A percentile compares a stretch with the other conserved stretches of the same genome.
Evolutionary conservation across 2,888 invertebrate species (phyloP).

Genomic region (Erebia aethiops): DNA sequence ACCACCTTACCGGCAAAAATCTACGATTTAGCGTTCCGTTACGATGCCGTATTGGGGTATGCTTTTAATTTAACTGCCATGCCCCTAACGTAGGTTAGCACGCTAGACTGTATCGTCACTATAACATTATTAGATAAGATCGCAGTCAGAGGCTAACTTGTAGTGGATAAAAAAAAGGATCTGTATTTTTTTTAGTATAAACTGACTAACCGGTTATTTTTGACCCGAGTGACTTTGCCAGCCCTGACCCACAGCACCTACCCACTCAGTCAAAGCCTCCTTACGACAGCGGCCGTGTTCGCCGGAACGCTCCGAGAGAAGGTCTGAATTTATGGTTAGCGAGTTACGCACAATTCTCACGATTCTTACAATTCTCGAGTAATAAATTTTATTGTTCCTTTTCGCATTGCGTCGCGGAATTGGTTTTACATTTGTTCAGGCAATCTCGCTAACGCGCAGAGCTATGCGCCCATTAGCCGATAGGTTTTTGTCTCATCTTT

Average conservation of each 20-base stretch:
- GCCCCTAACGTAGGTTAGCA: no score
- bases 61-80: no score
- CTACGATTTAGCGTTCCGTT: no score
- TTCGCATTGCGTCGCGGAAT: constrained; percentile 39
- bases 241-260: constrained; percentile 11
- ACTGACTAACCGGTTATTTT: no score
- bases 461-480: not conserved
- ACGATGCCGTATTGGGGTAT: no score
- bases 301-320: constrained; percentile 38
- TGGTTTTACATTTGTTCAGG: constrained; percentile 31
- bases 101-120: no score
- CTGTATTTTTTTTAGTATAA: no score
- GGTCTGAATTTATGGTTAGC: constrained; percentile 42
- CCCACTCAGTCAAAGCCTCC: constrained; percentile 33
- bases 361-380: constrained; percentile 39
- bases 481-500: no score
- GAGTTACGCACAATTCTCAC: constrained; percentile 37
- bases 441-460: constrained; percentile 13
- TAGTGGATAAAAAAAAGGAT: no score
- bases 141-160: no score
- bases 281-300: constrained; percentile 33
- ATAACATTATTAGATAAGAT: no score
- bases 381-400: constrained; percentile 43
- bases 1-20: no score
- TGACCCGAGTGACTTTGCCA: not conserved